Conservation (phyloP, 2,113 vertebrate species). For the Petromus typicus region DNA sequence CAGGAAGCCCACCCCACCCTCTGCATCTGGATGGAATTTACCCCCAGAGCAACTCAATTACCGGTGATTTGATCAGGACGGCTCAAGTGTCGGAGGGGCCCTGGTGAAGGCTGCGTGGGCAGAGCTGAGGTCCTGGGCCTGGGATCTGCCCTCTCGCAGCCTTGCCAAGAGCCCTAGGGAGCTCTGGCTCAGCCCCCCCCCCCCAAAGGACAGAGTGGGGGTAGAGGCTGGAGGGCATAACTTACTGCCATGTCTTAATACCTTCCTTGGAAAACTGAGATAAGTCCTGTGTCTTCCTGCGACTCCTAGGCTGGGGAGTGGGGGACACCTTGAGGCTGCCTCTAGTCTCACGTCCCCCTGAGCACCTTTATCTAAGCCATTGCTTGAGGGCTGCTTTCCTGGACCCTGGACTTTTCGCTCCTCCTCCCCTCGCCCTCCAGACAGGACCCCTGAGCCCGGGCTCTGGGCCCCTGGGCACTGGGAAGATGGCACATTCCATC, state of each 20-base stretch:
- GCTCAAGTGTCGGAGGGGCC: slow-evolving; percentile 78
- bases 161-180: not conserved
- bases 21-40: slow-evolving; percentile 84
- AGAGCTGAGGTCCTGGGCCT: not conserved
- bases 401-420: not conserved
- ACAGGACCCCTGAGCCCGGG: slow-evolving; percentile 77
- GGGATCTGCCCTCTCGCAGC: not conserved
- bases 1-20: slow-evolving; percentile 74
- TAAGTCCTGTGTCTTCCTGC: not conserved
- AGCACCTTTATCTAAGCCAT: not conserved
- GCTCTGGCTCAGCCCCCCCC: not conserved
- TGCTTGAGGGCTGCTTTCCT: not conserved
- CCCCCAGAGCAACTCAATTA: slow-evolving; percentile 77
- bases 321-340: not conserved
- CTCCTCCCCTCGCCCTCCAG: not conserved
- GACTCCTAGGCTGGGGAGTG: not conserved
- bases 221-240: not conserved
- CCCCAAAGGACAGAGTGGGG: not conserved
- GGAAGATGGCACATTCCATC: slow-evolving; percentile 74
- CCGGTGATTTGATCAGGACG: slow-evolving; percentile 71
- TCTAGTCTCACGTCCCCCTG: not conserved
- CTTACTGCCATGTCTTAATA: rapidly evolving
- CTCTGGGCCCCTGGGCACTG: slow-evolving; percentile 68
- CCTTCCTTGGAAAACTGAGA: not conserved
- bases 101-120: slow-evolving; percentile 47